Evolutionary conservation across 2,888 invertebrate species (phyloP).

Genomic region (Leucophenga maculata): DNA sequence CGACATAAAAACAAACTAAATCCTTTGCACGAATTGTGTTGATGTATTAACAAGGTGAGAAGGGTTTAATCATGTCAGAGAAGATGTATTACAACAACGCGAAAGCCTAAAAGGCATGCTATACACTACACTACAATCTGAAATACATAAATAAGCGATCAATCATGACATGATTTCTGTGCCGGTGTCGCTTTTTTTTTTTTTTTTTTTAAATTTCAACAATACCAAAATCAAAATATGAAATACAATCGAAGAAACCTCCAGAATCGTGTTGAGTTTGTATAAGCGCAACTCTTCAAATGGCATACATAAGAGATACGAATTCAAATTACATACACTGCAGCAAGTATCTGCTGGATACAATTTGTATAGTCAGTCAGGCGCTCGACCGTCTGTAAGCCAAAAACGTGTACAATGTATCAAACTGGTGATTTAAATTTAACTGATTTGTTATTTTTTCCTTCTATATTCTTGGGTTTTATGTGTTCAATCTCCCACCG

Average conservation of each 20-base stretch:
- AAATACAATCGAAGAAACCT: slow-evolving; percentile 31
- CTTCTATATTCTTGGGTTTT: slow-evolving; percentile 29
- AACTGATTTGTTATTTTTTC: slow-evolving; percentile 26
- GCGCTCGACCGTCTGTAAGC: slow-evolving; percentile 44
- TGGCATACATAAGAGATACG: slow-evolving; percentile 21
- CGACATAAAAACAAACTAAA: slow-evolving; percentile 27
- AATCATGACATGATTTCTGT: slow-evolving; percentile 52
- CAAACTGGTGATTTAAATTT: slow-evolving; percentile 61
- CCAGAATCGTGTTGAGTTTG: slow-evolving; percentile 28
- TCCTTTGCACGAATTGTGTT: slow-evolving; percentile 45
- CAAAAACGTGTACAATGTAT: slow-evolving; percentile 69
- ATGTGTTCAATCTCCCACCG: slow-evolving; percentile 30
- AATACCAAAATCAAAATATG: slow-evolving; percentile 43
- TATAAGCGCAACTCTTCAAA: slow-evolving; percentile 38
- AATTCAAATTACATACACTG: slow-evolving; percentile 65
- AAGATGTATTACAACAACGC: slow-evolving; percentile 3
- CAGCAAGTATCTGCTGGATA: slow-evolving; percentile 51
- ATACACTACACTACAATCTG: slow-evolving; percentile 7
- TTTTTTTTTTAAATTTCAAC: slow-evolving; percentile 35
- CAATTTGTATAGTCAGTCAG: slow-evolving; percentile 16
- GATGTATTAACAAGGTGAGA: slow-evolving; percentile 65
- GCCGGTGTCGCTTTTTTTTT: not conserved
- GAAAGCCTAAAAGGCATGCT: not conserved
- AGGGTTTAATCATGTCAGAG: slow-evolving; percentile 46
- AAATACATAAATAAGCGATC: slow-evolving; percentile 64